These are phyloP conservation scores for Polydrusus pterygomalis DNA, from an alignment of 2,888 invertebrate genomes.

Conservation along the genomic window DNA sequence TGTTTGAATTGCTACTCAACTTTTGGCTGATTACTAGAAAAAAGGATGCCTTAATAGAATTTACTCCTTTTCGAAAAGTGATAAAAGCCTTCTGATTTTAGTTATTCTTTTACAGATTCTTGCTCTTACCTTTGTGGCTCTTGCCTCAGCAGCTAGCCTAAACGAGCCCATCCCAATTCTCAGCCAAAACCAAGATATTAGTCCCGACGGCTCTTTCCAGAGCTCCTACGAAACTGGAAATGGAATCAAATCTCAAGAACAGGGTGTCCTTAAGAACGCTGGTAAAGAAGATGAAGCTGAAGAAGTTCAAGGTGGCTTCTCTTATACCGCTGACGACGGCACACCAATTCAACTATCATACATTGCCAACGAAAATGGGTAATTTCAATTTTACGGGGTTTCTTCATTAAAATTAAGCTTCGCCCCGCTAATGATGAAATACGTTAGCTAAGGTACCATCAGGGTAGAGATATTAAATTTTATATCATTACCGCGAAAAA, in stretches of 20 bases:
- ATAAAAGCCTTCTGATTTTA: background rate
- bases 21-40: too few relatives aligned
- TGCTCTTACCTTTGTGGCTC: conserved; percentile 60
- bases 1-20: too few relatives aligned
- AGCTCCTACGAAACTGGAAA: conserved; percentile 74
- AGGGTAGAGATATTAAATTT: too few relatives aligned
- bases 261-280: conserved; percentile 65
- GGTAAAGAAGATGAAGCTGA: conserved; percentile 63
- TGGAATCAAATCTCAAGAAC: conserved; percentile 71
- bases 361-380: conserved; percentile 56
- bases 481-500: too few relatives aligned
- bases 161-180: conserved; percentile 63
- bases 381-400: too few relatives aligned
- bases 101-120: conserved; percentile 58
- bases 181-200: conserved; percentile 67
- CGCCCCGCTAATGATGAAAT: too few relatives aligned
- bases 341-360: conserved; percentile 56
- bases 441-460: too few relatives aligned
- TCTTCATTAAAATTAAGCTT: too few relatives aligned
- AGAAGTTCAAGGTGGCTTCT: conserved; percentile 60
- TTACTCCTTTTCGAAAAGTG: too few relatives aligned
- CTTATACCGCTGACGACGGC: conserved; percentile 62
- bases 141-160: conserved; percentile 60
- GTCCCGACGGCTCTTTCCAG: conserved; percentile 73
- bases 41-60: too few relatives aligned